Evolutionary conservation across 2,797 vertebrate genomes (phyloP).

Genomic region (Astyanax mexicanus): DNA sequence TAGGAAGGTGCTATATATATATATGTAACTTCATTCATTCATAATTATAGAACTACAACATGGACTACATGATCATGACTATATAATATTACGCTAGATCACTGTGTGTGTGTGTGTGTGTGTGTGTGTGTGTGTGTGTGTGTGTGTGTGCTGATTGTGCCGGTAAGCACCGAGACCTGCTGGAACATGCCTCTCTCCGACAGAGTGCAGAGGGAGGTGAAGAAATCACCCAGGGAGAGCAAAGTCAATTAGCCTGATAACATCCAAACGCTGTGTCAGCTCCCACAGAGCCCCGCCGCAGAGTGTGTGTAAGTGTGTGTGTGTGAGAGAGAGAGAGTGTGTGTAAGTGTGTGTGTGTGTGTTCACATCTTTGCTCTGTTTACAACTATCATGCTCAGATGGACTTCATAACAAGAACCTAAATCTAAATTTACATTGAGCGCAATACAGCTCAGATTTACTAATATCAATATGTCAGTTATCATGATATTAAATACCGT

Average conservation of each 20-base stretch:
- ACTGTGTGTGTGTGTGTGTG: neutral
- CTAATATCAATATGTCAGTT: no score
- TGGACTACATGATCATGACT: no score
- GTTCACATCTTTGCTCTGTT: neutral
- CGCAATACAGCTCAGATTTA: no score
- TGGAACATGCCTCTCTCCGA: constrained; percentile 46
- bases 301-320: neutral
- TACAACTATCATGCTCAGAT: neutral
- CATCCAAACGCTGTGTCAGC: constrained; percentile 71
- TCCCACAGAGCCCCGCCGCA: constrained; percentile 54
- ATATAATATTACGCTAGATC: no score
- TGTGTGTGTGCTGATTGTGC: constrained; percentile 15
- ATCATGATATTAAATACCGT: no score
- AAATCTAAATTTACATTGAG: no score
- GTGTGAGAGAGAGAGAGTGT: neutral
- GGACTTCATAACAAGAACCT: constrained; percentile 2
- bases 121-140: neutral
- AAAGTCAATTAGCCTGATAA: constrained; percentile 62
- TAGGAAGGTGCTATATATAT: no score
- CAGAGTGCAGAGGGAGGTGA: constrained; percentile 32
- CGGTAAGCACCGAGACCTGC: constrained; percentile 45
- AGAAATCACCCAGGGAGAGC: constrained; percentile 51
- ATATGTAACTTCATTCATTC: no score
- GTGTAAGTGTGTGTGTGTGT: neutral
- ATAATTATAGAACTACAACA: no score